These are phyloP conservation scores for Lophotis ruficrista DNA, from an alignment of 2,113 vertebrate species.

Conservation along the genomic window DNA sequence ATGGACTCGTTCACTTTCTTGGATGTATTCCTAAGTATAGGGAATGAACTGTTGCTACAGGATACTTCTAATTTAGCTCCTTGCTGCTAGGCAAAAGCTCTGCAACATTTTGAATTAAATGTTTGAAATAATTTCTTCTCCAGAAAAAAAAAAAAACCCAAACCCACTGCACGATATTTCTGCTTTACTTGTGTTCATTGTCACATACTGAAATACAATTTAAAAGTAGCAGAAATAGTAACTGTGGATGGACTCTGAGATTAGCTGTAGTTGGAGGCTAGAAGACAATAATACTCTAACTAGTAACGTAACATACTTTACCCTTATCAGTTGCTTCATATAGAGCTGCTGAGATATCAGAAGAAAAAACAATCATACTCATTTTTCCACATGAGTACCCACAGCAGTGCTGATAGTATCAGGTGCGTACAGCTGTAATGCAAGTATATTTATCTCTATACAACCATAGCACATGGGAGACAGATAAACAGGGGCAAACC, in stretches of 20 bases:
- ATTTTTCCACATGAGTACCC: background rate
- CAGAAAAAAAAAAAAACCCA: background rate
- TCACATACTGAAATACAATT: background rate
- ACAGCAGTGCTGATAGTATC: background rate
- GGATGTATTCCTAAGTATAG: background rate
- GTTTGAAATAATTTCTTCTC: background rate
- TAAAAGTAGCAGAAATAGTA: background rate
- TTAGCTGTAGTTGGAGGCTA: background rate
- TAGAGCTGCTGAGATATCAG: background rate
- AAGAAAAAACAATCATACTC: background rate
- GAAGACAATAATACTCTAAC: background rate
- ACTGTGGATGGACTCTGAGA: background rate
- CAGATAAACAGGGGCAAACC: background rate
- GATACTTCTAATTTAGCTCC: background rate
- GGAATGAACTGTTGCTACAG: background rate
- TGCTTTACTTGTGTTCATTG: background rate
- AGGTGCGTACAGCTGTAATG: background rate
- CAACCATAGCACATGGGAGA: background rate
- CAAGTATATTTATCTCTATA: background rate
- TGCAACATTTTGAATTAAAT: background rate
- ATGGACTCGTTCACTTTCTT: background rate
- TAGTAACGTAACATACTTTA: background rate
- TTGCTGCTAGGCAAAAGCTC: background rate
- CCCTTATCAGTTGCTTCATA: background rate
- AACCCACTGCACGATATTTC: background rate